phyloP scores from a whole-genome alignment of 1,140 invertebrate genomes.

The Drosophila quadrilineata region DNA sequence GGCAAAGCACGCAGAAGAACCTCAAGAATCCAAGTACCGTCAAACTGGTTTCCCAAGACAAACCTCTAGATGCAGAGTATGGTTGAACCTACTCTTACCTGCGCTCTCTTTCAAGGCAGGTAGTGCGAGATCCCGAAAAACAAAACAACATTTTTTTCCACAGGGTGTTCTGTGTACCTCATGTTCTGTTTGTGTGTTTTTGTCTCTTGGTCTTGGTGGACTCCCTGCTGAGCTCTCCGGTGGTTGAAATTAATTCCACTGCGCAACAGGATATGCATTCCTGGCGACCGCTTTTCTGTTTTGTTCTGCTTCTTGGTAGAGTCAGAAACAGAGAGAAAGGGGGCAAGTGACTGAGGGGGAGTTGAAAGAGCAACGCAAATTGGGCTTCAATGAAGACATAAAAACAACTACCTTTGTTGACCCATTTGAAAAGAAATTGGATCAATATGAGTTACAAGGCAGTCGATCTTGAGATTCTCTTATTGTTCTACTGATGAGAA shows the following conservation, averaged over 20 bases:
- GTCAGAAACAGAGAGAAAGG: slow-evolving; percentile 8
- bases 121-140: neutral
- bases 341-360: too few relatives aligned
- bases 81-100: slow-evolving; percentile 21
- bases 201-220: too few relatives aligned
- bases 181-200: too few relatives aligned
- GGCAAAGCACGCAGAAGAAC: slow-evolving; percentile 8
- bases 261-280: slow-evolving; percentile 72
- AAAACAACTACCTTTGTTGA: slow-evolving; percentile 43
- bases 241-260: slow-evolving; percentile 71
- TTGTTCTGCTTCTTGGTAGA: neutral
- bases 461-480: too few relatives aligned
- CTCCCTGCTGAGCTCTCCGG: slow-evolving; percentile 53
- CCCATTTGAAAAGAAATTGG: slow-evolving; percentile 28
- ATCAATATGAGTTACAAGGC: too few relatives aligned
- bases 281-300: too few relatives aligned
- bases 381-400: slow-evolving; percentile 62
- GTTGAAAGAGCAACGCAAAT: slow-evolving; percentile 27
- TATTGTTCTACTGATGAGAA: too few relatives aligned
- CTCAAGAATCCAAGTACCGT: neutral
- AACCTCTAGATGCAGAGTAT: neutral
- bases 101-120: slow-evolving; percentile 19
- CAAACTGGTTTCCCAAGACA: too few relatives aligned
- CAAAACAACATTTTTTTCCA: neutral
- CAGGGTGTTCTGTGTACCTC: slow-evolving; percentile 34